A percentile compares a stretch with the other conserved stretches of the same genome.
phyloP scores from a whole-genome alignment of 2,113 vertebrate genomes.

The Bufo bufo region DNA sequence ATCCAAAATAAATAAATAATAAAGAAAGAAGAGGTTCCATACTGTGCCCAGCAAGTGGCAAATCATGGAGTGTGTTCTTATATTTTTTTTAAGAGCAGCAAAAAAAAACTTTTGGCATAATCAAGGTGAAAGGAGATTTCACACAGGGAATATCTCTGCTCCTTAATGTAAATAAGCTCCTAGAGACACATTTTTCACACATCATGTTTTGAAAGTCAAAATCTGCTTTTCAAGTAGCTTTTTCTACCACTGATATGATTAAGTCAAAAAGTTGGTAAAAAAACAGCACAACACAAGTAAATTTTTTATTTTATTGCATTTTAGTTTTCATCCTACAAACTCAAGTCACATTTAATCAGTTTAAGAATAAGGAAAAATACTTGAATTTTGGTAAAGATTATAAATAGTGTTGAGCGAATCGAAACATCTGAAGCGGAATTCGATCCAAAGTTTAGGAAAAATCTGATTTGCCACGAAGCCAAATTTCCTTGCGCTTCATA shows the following conservation, averaged over 20 bases:
- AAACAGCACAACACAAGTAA: neutral
- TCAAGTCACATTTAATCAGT: neutral
- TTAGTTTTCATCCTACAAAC: neutral
- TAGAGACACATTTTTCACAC: slow-evolving; percentile 6
- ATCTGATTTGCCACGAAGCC: too few species aligned
- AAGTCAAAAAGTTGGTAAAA: neutral
- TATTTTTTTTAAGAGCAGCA: neutral
- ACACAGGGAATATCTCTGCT: slow-evolving; percentile 14
- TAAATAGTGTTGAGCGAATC: too few species aligned
- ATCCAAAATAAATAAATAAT: neutral
- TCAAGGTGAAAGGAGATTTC: slow-evolving; percentile 48
- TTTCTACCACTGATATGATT: neutral
- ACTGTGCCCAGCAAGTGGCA: neutral
- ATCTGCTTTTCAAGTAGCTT: slow-evolving; percentile 39
- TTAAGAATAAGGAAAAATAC: neutral
- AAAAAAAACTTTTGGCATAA: slow-evolving; percentile 30
- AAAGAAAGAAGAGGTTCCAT: neutral
- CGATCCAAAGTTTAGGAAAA: too few species aligned
- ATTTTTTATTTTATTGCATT: neutral
- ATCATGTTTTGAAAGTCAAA: slow-evolving; percentile 46
- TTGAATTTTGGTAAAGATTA: neutral
- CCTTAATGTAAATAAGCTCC: slow-evolving; percentile 50
- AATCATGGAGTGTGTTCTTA: neutral
- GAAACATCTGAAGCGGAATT: too few species aligned
- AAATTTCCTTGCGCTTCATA: too few species aligned